A percentile compares a stretch with the other conserved stretches of the same genome.
Conservation (phyloP, 2,797 vertebrate genomes). For the Notolabrus celidotus region DNA sequence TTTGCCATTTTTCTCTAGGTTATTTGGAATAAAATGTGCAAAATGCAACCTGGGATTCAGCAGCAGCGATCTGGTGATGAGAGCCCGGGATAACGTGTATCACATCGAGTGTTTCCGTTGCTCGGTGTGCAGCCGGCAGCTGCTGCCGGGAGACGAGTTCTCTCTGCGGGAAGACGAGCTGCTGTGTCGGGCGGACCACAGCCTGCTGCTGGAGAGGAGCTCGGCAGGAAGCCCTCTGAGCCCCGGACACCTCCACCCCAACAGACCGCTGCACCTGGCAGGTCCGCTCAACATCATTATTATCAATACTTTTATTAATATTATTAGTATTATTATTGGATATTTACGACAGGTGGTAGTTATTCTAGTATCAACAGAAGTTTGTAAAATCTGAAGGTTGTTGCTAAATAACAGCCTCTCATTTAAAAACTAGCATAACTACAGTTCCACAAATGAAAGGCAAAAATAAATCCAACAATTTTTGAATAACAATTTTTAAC, state of each 20-base stretch:
- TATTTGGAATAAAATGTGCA: slow-evolving; percentile 93
- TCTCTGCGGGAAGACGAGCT: slow-evolving; percentile 91
- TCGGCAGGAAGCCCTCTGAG: slow-evolving; percentile 87
- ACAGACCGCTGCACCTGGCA: slow-evolving; percentile 87
- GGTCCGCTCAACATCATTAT: slow-evolving; percentile 75
- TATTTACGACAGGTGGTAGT: neutral
- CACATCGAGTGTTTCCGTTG: slow-evolving; percentile 97
- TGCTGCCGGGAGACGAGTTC: slow-evolving; percentile 95
- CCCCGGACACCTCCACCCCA: slow-evolving; percentile 83
- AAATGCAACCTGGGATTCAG: slow-evolving; percentile 92
- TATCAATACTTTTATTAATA: slow-evolving; percentile 11
- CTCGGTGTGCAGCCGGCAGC: slow-evolving; percentile 92
- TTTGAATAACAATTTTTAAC: neutral
- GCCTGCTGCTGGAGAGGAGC: slow-evolving; percentile 83
- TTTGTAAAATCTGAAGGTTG: neutral
- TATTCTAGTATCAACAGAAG: neutral
- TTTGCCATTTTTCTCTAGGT: slow-evolving; percentile 75
- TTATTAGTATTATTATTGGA: slow-evolving; percentile 3
- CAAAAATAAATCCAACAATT: too few relatives aligned
- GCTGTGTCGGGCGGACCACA: slow-evolving; percentile 92
- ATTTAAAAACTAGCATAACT: too few relatives aligned
- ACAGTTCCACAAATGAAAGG: too few relatives aligned
- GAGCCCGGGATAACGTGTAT: slow-evolving; percentile 91
- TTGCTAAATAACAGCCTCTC: neutral
- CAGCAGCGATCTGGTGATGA: slow-evolving; percentile 95